Conservation (phyloP, 2,888 invertebrate genomes). For the Exocentrus adspersus region DNA sequence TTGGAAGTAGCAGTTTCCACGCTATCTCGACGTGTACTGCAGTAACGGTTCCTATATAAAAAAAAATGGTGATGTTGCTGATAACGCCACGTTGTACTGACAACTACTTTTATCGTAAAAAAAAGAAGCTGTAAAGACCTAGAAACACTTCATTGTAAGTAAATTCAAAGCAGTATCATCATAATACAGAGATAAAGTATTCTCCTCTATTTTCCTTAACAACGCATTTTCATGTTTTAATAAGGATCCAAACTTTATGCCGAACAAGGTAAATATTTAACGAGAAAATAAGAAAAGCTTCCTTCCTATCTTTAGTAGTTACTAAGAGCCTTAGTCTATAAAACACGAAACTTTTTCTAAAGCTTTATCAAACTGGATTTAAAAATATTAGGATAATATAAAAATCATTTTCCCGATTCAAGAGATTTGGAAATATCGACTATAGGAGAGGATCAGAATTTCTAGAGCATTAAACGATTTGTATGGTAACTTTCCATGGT, state of each 20-base stretch:
- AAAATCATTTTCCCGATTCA: background rate
- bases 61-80: background rate
- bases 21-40: slow-evolving; percentile 15
- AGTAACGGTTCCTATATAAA: background rate
- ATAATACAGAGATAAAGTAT: no score
- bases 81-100: no score
- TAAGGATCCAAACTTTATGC: no score
- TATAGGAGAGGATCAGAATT: background rate
- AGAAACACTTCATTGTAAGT: no score
- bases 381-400: background rate
- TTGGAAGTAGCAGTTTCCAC: slow-evolving; percentile 11
- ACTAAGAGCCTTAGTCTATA: background rate
- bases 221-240: no score
- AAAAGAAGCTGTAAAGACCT: no score
- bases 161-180: no score
- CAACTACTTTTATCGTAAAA: no score
- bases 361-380: background rate
- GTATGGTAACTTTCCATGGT: no score
- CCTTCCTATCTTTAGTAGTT: background rate
- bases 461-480: background rate
- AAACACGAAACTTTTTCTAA: background rate
- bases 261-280: background rate
- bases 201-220: no score
- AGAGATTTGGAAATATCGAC: background rate
- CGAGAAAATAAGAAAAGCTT: background rate